Base-by-base conservation (phyloP, 2,113 vertebrate species). In the Tychaedon coryphoeus region DNA sequence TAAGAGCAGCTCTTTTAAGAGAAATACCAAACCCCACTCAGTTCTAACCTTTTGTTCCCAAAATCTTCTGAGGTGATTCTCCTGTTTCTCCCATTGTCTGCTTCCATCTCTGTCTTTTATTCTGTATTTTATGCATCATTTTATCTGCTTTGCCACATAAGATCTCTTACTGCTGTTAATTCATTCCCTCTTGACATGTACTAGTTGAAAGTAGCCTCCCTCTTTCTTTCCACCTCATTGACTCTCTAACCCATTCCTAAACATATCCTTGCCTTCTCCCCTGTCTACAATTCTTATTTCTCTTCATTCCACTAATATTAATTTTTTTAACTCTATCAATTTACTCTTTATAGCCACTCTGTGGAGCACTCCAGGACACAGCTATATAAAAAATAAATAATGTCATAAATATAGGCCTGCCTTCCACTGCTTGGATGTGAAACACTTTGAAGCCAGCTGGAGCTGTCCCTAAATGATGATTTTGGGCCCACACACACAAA, bases 351-450 rank as follows among this genome's bases (percentile, higher is more conserved):
- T 36, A 75, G 50, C 20, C 53, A 47, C 24, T 53, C 67, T 42
- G 19, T n/a, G 71, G 58, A 76, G 23, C 43, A 60, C 23, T 93
- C 60, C 57, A 86, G 74, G 81, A 90, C 53, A 64, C 43, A 50
- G 53, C n/a, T 38, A 61, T 43, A 47, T 17, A 89, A 91, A 92
- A 93, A 87, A 69, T 50, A 87, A 91, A 93, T 70, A 75, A 90
- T 38, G 48, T 43, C 81, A 85, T 74, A 93, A 71, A 60, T 45
- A 72, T 23, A 93, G 51, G 22, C 60, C 47, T 58, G 45, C 31
- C 38, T 72, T 50, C 50, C 28, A 45, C 24, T 81, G 53, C 42
- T 62, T 67, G 58, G 43, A 76, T 61, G 42, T 74, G 71, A 90
- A 86, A 53, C 33, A n/a, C 50, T 88, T 69, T 66, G 65, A 81